Conservation (phyloP, 2,113 vertebrate genomes). For the Coracopsis vasa region DNA sequence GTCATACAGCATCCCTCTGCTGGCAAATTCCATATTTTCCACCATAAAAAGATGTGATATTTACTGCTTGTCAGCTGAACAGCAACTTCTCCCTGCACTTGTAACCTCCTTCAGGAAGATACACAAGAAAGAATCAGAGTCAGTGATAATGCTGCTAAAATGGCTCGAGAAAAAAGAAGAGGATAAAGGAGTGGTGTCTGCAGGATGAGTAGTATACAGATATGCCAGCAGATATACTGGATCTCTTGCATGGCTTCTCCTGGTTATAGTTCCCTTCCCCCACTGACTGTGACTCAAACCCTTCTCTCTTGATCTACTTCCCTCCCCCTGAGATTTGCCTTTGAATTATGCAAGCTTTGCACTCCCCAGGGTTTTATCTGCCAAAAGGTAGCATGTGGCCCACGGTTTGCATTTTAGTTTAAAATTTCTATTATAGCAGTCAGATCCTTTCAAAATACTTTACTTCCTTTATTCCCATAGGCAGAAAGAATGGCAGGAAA, state of each 20-base stretch:
- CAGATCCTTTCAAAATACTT: conserved; percentile 62
- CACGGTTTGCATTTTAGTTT: conserved; percentile 60
- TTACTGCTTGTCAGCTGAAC: not conserved
- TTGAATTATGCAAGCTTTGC: conserved; percentile 59
- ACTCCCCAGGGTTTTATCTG: conserved; percentile 53
- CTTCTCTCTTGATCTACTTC: conserved; percentile 11
- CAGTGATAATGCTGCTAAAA: not conserved
- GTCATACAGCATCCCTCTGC: not conserved
- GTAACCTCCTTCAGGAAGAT: not conserved
- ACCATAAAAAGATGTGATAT: not conserved
- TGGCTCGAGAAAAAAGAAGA: not conserved
- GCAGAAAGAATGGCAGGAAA: conserved; percentile 61
- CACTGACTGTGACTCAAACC: not conserved
- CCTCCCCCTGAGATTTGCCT: conserved; percentile 32
- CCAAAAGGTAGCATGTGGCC: conserved; percentile 69
- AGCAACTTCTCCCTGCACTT: not conserved
- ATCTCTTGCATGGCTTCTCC: not conserved
- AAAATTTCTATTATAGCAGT: conserved; percentile 56
- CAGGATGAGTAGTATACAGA: not conserved
- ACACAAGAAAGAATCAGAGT: not conserved
- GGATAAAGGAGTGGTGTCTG: not conserved
- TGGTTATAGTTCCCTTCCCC: conserved; percentile 25
- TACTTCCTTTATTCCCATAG: conserved; percentile 62
- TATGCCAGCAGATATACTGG: not conserved
- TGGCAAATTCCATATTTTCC: not conserved